Percentiles rank a stretch among this genome's conserved stretches.
Conservation (phyloP, 2,797 vertebrate genomes). For the Bothrops alternatus region DNA sequence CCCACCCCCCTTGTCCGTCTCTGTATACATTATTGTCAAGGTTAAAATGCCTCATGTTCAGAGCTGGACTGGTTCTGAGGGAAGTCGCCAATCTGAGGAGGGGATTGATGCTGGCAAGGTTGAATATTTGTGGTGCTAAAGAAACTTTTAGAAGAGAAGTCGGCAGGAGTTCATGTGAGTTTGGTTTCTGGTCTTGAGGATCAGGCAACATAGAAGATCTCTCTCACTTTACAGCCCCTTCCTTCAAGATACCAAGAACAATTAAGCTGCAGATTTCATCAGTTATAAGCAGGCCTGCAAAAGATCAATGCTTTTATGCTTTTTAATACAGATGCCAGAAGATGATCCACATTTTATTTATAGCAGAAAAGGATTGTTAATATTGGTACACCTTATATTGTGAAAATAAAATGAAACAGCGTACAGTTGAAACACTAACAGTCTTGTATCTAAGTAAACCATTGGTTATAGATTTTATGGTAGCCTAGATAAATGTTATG, state of each 20-base stretch:
- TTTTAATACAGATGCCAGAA: not conserved
- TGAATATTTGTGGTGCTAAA: not conserved
- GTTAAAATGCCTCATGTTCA: not conserved
- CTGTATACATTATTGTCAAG: not conserved
- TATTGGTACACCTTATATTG: not conserved
- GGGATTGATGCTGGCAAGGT: not conserved
- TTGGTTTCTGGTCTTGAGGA: not conserved
- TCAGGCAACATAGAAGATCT: not conserved
- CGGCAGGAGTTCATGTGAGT: not conserved
- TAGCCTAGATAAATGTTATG: not conserved
- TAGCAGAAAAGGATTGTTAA: not conserved
- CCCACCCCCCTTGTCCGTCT: not conserved
- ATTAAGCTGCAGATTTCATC: not conserved
- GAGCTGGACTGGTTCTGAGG: not conserved
- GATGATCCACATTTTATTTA: not conserved
- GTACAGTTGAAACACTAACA: not conserved
- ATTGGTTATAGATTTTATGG: not conserved
- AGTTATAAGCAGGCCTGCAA: not conserved
- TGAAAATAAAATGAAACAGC: not conserved
- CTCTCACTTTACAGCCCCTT: not conserved
- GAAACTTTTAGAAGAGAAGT: not conserved
- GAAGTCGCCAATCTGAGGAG: not conserved
- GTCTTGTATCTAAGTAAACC: not conserved
- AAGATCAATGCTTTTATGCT: not conserved
- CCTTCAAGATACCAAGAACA: not conserved